A percentile compares a stretch with the other conserved stretches of the same genome.
Conservation (phyloP, 2,888 invertebrate species). For the Leucophenga montana region DNA sequence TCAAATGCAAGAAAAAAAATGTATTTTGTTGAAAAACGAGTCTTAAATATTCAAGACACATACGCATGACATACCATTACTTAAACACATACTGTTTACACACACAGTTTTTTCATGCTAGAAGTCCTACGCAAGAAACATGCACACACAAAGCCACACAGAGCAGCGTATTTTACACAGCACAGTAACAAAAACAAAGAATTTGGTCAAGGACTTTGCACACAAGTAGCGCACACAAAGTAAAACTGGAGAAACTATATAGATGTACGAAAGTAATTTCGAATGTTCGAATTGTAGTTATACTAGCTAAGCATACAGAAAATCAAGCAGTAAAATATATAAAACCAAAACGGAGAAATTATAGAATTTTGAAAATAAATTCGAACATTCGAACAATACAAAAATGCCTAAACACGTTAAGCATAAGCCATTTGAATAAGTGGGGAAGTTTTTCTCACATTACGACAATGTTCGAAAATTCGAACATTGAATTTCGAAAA, state of each 20-base stretch:
- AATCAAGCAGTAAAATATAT: constrained; percentile 13
- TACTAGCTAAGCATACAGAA: background rate
- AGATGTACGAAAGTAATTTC: constrained; percentile 10
- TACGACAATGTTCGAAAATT: background rate
- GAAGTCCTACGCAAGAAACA: background rate
- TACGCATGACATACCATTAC: constrained; percentile 20
- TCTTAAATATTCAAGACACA: constrained; percentile 32
- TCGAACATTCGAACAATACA: background rate
- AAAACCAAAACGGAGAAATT: background rate
- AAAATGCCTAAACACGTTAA: background rate
- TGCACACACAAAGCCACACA: constrained; percentile 11
- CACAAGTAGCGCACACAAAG: constrained; percentile 37
- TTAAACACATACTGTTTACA: too few species aligned
- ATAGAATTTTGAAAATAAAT: background rate
- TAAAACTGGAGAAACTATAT: constrained; percentile 15
- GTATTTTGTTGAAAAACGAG: background rate
- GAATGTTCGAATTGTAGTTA: background rate
- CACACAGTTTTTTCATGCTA: too few species aligned
- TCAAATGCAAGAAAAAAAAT: constrained; percentile 10
- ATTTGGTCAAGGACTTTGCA: constrained; percentile 64
- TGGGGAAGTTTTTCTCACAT: background rate
- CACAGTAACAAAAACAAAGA: constrained; percentile 35
- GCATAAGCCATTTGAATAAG: background rate
- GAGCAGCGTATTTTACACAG: background rate
- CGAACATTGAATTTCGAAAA: constrained; percentile 33